phyloP scores from a whole-genome alignment of 2,888 invertebrate genomes.

The Liodrosophila aerea region DNA sequence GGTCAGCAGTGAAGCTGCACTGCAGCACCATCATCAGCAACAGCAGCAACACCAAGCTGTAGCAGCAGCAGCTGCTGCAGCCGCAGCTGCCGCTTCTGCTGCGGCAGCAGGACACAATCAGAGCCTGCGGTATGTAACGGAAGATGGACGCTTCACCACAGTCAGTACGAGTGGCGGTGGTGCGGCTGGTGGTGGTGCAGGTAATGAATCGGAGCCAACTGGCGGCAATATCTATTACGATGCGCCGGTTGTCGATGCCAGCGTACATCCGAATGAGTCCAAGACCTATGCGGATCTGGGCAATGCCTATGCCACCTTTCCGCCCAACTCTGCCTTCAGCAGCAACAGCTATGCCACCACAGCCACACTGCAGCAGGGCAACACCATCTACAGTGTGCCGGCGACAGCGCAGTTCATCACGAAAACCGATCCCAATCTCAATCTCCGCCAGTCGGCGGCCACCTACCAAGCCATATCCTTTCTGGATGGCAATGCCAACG shows the following conservation, averaged over 20 bases:
- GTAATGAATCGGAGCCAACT: conserved; percentile 27
- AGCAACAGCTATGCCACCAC: conserved; percentile 63
- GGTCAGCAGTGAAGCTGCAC: conserved; percentile 65
- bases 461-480: conserved; percentile 74
- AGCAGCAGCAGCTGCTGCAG: conserved; percentile 51
- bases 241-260: conserved; percentile 72
- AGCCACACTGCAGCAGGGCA: conserved; percentile 64
- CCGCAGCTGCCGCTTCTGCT: conserved; percentile 36
- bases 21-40: conserved; percentile 68
- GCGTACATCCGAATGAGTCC: conserved; percentile 73
- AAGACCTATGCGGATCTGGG: conserved; percentile 82
- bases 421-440: conserved; percentile 80
- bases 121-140: conserved; percentile 55
- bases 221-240: conserved; percentile 69
- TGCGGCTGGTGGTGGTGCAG: too few relatives aligned
- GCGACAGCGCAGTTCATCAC: conserved; percentile 75
- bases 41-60: conserved; percentile 35
- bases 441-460: conserved; percentile 73
- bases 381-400: conserved; percentile 77
- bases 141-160: conserved; percentile 65
- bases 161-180: conserved; percentile 8
- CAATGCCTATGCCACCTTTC: conserved; percentile 72
- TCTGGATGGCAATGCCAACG: conserved; percentile 73
- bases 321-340: conserved; percentile 64
- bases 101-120: conserved; percentile 33